These are phyloP conservation scores for Vollenhovia emeryi DNA, from an alignment of 1,140 invertebrate genomes.

Conservation along the genomic window DNA sequence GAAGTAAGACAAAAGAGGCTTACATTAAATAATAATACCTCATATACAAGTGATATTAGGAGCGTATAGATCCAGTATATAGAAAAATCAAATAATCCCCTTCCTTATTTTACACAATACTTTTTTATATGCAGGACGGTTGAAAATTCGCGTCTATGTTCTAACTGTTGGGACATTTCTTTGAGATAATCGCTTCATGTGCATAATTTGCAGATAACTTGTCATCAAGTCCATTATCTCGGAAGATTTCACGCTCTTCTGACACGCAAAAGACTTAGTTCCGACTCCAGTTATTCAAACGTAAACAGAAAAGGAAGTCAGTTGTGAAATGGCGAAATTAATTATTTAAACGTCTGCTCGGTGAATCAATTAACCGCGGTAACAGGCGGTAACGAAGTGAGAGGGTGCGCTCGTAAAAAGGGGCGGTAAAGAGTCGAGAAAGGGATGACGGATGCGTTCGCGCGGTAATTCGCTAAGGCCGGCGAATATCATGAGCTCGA, in stretches of 20 bases:
- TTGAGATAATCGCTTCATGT: background rate
- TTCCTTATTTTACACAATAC: background rate
- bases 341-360: constrained; percentile 47
- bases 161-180: background rate
- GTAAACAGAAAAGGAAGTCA: constrained; percentile 10
- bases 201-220: background rate
- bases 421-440: background rate
- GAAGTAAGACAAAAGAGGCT: background rate
- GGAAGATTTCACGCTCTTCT: background rate
- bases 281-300: constrained; percentile 15
- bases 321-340: constrained; percentile 32
- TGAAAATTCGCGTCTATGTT: background rate
- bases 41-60: background rate
- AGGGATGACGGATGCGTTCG: constrained; percentile 1
- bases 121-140: background rate
- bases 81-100: background rate
- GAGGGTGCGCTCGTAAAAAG: background rate
- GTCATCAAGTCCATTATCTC: background rate
- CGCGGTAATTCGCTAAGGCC: constrained; percentile 17
- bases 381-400: background rate
- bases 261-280: background rate
- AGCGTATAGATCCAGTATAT: background rate
- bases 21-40: constrained; percentile 4
- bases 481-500: background rate
- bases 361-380: constrained; percentile 42